phyloP scores from a whole-genome alignment of 1,140 invertebrate genomes.

The Diprion similis region DNA sequence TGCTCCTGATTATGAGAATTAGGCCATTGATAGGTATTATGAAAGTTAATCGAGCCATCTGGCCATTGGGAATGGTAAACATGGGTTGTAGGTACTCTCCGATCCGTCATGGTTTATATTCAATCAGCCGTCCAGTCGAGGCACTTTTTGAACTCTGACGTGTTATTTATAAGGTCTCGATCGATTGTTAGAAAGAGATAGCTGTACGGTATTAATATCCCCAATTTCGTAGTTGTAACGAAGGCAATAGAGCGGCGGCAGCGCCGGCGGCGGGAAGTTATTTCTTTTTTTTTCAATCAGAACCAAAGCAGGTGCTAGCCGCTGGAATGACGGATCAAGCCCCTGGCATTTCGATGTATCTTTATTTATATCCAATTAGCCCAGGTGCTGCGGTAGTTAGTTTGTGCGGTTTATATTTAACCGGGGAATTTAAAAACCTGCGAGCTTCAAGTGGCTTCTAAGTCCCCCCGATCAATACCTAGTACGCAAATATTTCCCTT shows the following conservation, averaged over 20 bases:
- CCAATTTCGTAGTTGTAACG: neutral
- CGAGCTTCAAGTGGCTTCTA: neutral
- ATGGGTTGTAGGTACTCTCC: neutral
- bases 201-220: neutral
- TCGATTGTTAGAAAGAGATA: neutral
- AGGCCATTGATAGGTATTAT: neutral
- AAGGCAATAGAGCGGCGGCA: neutral
- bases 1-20: neutral
- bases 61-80: neutral
- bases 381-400: neutral
- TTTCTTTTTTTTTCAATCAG: neutral
- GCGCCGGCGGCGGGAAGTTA: neutral
- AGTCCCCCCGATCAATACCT: neutral
- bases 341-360: neutral
- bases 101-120: neutral
- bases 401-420: neutral
- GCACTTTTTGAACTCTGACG: neutral
- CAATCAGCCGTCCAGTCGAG: neutral
- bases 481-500: neutral
- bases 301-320: neutral
- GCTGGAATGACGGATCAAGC: neutral
- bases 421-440: neutral
- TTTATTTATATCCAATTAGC: conserved; percentile 1
- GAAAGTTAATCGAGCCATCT: neutral
- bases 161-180: neutral